Conservation (phyloP, 2,888 invertebrate species). For the Portevinia maculata region DNA sequence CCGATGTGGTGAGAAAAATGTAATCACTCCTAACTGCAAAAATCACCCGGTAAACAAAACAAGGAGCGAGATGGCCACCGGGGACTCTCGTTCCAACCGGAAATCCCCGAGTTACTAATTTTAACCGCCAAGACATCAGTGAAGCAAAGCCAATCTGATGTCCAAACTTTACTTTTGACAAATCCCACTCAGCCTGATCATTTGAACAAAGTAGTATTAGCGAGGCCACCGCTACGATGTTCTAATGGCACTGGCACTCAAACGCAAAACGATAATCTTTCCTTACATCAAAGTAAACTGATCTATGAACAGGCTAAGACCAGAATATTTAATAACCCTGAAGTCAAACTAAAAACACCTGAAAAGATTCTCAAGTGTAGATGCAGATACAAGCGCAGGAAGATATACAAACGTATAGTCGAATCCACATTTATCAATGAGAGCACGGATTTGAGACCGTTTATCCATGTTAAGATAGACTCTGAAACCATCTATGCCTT, state of each 20-base stretch:
- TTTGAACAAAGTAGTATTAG: not conserved
- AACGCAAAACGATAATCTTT: too few relatives aligned
- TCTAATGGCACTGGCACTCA: not conserved
- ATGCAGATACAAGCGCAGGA: too few relatives aligned
- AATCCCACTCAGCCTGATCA: not conserved
- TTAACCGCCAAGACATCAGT: too few relatives aligned
- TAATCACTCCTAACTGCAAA: slow-evolving; percentile 4
- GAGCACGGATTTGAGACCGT: not conserved
- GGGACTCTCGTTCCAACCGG: too few relatives aligned
- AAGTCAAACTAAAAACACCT: not conserved
- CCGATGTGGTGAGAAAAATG: slow-evolving; percentile 21
- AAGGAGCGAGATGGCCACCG: too few relatives aligned
- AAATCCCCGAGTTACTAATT: too few relatives aligned
- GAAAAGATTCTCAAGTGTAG: too few relatives aligned
- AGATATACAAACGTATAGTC: not conserved
- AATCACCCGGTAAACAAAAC: slow-evolving; percentile 24
- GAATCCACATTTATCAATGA: too few relatives aligned
- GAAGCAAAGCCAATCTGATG: too few relatives aligned
- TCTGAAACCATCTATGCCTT: not conserved
- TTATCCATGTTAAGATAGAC: not conserved
- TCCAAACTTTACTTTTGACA: not conserved
- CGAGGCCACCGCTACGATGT: not conserved
- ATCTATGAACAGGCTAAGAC: not conserved
- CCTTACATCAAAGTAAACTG: not conserved
- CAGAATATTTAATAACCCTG: not conserved